Evolutionary conservation across 2,888 invertebrate species (phyloP).

Genomic region (Tiliacea citrago): DNA sequence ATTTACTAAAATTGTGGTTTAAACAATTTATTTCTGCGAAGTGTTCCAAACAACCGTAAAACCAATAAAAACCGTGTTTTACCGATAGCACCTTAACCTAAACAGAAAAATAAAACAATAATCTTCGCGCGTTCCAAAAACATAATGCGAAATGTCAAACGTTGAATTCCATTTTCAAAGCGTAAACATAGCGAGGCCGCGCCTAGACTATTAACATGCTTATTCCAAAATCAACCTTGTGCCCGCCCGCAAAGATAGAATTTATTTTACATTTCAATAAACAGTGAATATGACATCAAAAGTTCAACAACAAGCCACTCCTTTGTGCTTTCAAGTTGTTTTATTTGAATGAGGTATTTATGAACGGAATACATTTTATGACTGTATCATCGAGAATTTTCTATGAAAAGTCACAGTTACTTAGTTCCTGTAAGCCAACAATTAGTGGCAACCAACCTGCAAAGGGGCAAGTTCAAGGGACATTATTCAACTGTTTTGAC

Average conservation of each 20-base stretch:
- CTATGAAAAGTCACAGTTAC: not conserved
- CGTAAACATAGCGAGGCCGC: slow-evolving; percentile 65
- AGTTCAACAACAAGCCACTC: slow-evolving; percentile 53
- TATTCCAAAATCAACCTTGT: slow-evolving; percentile 25
- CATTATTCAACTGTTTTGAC: not conserved
- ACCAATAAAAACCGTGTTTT: slow-evolving; percentile 34
- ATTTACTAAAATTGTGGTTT: not conserved
- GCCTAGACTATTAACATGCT: slow-evolving; percentile 56
- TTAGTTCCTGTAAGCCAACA: not conserved
- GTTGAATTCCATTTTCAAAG: slow-evolving; percentile 79
- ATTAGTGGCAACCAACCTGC: not conserved
- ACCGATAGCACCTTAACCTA: slow-evolving; percentile 11
- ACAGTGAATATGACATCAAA: slow-evolving; percentile 58
- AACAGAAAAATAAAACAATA: slow-evolving; percentile 43
- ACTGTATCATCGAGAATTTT: not conserved
- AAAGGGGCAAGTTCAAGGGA: not conserved
- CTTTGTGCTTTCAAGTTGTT: slow-evolving; percentile 47
- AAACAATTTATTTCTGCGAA: not conserved
- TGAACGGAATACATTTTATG: slow-evolving; percentile 6
- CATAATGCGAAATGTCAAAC: slow-evolving; percentile 74
- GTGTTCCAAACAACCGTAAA: slow-evolving; percentile 25
- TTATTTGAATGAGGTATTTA: slow-evolving; percentile 32
- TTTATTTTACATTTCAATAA: slow-evolving; percentile 33
- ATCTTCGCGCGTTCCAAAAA: slow-evolving; percentile 54
- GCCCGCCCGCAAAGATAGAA: not conserved